Conservation (phyloP, 1,140 invertebrate genomes). For the Trypoxylus dichotomus region DNA sequence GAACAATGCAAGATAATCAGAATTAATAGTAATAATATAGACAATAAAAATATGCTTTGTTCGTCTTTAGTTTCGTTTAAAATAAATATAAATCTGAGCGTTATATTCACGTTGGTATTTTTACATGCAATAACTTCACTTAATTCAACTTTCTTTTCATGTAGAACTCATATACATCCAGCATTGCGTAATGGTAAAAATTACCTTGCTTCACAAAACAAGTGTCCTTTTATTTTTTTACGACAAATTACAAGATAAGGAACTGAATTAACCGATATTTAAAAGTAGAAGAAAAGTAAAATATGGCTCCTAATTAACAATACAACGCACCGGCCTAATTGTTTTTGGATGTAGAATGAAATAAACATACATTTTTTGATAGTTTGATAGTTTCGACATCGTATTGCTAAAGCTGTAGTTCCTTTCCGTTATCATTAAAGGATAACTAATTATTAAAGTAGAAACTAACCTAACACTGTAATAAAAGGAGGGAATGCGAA, state of each 20-base stretch:
- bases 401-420: too few species aligned
- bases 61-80: not conserved
- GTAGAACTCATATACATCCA: not conserved
- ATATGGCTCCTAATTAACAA: too few species aligned
- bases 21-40: not conserved
- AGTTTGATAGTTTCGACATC: too few species aligned
- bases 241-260: not conserved
- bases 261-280: not conserved
- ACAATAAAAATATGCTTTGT: not conserved
- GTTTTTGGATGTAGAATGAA: too few species aligned
- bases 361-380: too few species aligned
- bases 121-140: not conserved
- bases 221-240: not conserved
- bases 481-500: conserved; percentile 35
- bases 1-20: not conserved
- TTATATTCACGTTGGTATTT: not conserved
- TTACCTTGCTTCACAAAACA: not conserved
- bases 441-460: not conserved
- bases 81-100: not conserved
- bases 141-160: too few species aligned
- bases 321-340: too few species aligned
- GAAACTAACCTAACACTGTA: not conserved
- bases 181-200: not conserved
- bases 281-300: not conserved
- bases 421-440: not conserved